Evolutionary conservation across 2,113 vertebrate genomes (phyloP), one percentile per base, ranked within the genome.

Genomic region (Brachirus orientalis): DNA sequence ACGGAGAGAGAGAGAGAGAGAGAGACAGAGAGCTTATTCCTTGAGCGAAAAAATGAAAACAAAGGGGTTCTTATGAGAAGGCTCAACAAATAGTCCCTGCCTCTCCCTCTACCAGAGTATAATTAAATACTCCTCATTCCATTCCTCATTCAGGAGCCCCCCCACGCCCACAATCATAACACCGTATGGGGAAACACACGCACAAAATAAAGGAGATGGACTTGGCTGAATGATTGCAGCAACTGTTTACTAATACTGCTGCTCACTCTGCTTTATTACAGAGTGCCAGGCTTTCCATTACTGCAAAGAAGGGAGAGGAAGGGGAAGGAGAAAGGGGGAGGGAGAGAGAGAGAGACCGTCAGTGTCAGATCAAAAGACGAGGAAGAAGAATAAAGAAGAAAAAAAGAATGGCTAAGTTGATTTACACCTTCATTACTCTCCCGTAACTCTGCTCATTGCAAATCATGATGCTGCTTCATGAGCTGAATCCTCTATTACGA

Each of bases 391-490:
- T 10, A 56, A 12, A 74, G 20, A 11, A 11, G 47, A 6, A 8
- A 84, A 64, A 60, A 74, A 66, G 59, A 56, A 69, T 16, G 63
- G 75, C 78, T 82, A 38, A 38, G 71, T 79, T 90, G 89, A 90
- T 90, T 90, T 85, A 89, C 83, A 76, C 89, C 85, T 90, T 87
- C 85, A 88, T 86, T 87, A 85, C 88, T 86, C 81, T 86, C 70
- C 72, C 63, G 78, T 85, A 85, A 87, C 86, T 88, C 81, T 74
- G 74, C 78, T 87, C 85, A 88, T 89, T 86, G 78, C 85, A 83
- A 79, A 87, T 86, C 86, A 88, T 86, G 87, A 89, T 72, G 81
- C 87, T 77, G 83, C 82, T 88, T 88, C 86, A 88, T 87, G 88
- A 85, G 77, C 83, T 83, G 87, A 55, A 84, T 87, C 89, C 80